Evolutionary conservation across 2,888 invertebrate genomes (phyloP), one percentile per base, ranked within the genome.

Genomic region (Harpalus rufipes): DNA sequence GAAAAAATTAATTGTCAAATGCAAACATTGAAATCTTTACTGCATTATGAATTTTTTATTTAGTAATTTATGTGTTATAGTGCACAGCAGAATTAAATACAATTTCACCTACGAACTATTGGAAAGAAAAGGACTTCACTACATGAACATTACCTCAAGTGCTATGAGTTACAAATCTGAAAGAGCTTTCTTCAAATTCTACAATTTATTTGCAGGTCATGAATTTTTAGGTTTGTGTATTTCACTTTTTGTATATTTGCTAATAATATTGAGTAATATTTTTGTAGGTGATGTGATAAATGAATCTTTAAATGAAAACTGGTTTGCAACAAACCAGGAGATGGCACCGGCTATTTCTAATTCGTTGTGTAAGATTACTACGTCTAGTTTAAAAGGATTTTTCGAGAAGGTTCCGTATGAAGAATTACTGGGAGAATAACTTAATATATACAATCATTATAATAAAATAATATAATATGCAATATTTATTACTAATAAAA

Each of bases 41-140:
- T 41, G 41, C 1, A 44, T 12, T 8, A 39, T 7, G 16, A n/a
- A n/a, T n/a, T n/a, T n/a, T n/a, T n/a, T n/a, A n/a, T n/a, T n/a
- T n/a, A n/a, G 21, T 21, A 41, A 44, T 3, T 14, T 59, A 59
- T 16, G 4, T 59, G 18, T 74, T 74, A 61, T 18, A 83, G 83
- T 74, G 16, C 83, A 83, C 61, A 83, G 83, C 39, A 56, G 83
- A 16, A 58, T 74, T 7, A 83, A 83, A 83, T 83, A 83, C 56
- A 21, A 51, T 72, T 83, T 83, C 59, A 58, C 58, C n/a, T 83
- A 83, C n/a, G 74, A 72, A 10, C 21, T 83, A 58, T 39, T 83
- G 7, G 83, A 83, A 74, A n/a, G 83, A 6, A 83, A 83, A 61
- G 74, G 56, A 3, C 10, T 59, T 10, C 61, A 83, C 25, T 83